Conservation (phyloP, 2,797 vertebrate species). For the Odontamblyopus lacepedii region DNA sequence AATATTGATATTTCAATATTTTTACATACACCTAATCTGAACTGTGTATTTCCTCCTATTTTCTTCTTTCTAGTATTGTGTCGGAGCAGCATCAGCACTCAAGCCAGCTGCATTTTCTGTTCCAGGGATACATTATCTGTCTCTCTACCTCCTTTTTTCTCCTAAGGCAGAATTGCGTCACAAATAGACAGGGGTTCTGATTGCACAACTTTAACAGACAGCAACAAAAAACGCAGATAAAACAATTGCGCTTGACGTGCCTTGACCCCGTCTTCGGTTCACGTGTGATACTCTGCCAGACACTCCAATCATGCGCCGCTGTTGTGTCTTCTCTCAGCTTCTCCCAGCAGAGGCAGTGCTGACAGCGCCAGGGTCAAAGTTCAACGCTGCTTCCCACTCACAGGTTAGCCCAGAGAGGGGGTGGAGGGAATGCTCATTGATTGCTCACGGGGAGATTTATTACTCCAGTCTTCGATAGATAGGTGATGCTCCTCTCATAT, state of each 20-base stretch:
- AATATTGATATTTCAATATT: no score
- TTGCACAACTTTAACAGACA: slow-evolving; percentile 13
- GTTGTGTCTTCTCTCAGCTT: slow-evolving; percentile 32
- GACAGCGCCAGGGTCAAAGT: slow-evolving; percentile 54
- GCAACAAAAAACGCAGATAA: slow-evolving; percentile 11
- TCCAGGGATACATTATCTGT: slow-evolving; percentile 15
- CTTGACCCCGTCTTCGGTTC: slow-evolving; percentile 28
- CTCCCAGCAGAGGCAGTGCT: slow-evolving; percentile 11
- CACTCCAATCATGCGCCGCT: slow-evolving; percentile 24
- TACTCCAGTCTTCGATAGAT: slow-evolving; percentile 34
- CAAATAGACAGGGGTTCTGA: slow-evolving; percentile 16
- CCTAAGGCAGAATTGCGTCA: slow-evolving; percentile 9
- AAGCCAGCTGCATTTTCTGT: not conserved
- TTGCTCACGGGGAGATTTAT: slow-evolving; percentile 50
- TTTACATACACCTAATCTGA: no score
- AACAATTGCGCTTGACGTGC: slow-evolving; percentile 22
- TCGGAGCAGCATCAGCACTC: not conserved
- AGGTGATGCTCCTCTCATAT: slow-evolving; percentile 14
- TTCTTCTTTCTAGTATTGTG: not conserved
- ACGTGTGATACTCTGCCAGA: slow-evolving; percentile 30
- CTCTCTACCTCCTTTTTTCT: slow-evolving; percentile 7
- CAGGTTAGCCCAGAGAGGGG: slow-evolving; percentile 36
- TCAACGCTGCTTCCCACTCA: slow-evolving; percentile 40
- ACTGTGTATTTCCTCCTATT: not conserved
- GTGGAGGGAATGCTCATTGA: slow-evolving; percentile 48